Percentiles rank a stretch among this genome's conserved stretches.
phyloP scores from a whole-genome alignment of 2,113 vertebrate species.

The Paramormyrops kingsleyae region DNA sequence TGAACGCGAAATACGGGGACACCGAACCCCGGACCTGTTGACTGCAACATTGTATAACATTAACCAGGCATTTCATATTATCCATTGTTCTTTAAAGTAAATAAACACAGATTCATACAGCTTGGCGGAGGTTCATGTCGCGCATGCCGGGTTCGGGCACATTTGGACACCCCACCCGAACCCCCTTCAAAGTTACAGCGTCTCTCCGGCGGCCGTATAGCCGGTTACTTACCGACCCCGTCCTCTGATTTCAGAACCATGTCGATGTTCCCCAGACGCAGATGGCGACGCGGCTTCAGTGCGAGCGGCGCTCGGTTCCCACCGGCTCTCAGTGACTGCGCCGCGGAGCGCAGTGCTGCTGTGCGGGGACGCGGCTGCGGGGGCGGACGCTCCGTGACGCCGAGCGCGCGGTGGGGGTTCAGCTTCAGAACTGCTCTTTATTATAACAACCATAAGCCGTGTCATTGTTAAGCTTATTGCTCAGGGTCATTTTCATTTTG shows the following conservation, averaged over 20 bases:
- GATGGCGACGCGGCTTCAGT: background rate
- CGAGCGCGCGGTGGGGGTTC: background rate
- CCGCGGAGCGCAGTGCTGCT: background rate
- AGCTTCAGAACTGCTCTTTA: background rate
- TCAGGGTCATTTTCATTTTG: background rate
- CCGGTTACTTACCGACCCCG: constrained; percentile 16
- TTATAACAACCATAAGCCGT: background rate
- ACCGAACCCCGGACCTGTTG: background rate
- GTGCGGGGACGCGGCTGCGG: background rate
- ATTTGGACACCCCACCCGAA: background rate
- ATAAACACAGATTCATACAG: background rate
- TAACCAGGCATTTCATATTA: background rate
- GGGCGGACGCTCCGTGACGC: background rate
- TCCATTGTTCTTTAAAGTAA: background rate
- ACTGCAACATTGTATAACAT: background rate
- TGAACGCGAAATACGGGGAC: background rate
- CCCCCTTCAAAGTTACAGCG: background rate
- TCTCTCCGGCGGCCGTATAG: background rate
- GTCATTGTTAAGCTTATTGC: background rate
- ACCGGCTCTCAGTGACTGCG: background rate
- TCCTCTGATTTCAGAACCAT: constrained; percentile 24
- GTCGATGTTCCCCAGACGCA: background rate
- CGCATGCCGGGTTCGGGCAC: no score
- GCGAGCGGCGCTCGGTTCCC: background rate
- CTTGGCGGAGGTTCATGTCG: background rate